Conservation (phyloP, 2,888 invertebrate species). For the Perdita meconis region DNA sequence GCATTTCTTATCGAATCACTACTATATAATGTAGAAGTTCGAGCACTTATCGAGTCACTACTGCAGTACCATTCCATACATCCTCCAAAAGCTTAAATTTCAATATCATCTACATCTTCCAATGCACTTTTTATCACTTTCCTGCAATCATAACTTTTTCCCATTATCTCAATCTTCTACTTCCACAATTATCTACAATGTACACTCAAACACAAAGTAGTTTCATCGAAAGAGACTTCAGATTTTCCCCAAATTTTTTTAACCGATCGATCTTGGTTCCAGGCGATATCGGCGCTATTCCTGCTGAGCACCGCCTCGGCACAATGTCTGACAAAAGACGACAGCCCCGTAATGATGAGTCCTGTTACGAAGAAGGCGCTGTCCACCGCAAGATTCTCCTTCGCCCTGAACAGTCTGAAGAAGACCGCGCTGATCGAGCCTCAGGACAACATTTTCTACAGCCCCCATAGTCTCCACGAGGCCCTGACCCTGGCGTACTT, state of each 20-base stretch:
- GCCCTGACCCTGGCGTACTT: constrained; percentile 92
- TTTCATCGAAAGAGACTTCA: constrained; percentile 7
- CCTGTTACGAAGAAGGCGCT: constrained; percentile 83
- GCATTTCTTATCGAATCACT: no score
- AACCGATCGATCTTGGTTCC: constrained; percentile 16
- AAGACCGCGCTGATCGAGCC: constrained; percentile 88
- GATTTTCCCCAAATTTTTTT: not conserved
- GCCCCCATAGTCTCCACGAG: constrained; percentile 94
- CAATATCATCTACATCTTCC: no score
- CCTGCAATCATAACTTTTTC: no score
- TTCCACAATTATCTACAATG: not conserved
- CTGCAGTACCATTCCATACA: no score
- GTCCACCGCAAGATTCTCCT: constrained; percentile 87
- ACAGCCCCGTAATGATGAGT: constrained; percentile 77
- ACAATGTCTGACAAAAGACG: constrained; percentile 85
- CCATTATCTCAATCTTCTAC: not conserved
- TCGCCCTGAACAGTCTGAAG: constrained; percentile 89
- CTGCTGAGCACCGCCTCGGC: constrained; percentile 55
- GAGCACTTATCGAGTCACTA: no score
- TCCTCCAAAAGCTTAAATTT: no score
- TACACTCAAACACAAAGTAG: not conserved
- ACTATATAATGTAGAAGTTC: no score
- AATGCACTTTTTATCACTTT: no score
- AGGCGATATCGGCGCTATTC: constrained; percentile 66
- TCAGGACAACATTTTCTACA: constrained; percentile 93